Conservation (phyloP, 2,797 vertebrate species). For the Masticophis lateralis region DNA sequence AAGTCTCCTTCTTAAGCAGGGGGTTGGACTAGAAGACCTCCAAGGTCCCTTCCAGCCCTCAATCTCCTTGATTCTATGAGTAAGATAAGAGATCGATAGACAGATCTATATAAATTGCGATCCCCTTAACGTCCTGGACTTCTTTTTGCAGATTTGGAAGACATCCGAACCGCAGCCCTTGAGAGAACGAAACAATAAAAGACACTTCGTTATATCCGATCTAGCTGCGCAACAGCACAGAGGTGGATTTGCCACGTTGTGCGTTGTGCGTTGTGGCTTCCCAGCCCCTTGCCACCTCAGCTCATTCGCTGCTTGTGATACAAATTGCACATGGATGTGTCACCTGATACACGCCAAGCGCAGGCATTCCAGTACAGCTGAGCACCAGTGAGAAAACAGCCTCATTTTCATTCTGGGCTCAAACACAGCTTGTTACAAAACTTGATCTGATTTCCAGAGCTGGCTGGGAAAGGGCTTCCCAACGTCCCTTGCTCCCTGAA, state of each 20-base stretch:
- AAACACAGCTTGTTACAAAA: neutral
- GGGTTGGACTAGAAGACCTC: neutral
- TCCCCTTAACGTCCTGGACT: too few species aligned
- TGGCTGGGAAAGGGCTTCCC: neutral
- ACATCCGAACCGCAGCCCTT: neutral
- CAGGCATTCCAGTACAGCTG: neutral
- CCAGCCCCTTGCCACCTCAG: neutral
- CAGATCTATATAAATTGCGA: too few species aligned
- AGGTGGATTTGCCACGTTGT: neutral
- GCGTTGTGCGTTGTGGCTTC: neutral
- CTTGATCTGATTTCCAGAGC: slow-evolving; percentile 23
- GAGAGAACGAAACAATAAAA: neutral
- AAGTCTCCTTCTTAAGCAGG: neutral
- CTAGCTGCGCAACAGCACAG: neutral
- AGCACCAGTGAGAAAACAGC: neutral
- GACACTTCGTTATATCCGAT: neutral
- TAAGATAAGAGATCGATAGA: too few species aligned
- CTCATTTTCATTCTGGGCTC: slow-evolving; percentile 47
- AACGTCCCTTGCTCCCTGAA: slow-evolving; percentile 21
- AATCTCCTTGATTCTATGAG: too few species aligned
- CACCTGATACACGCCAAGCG: accelerated
- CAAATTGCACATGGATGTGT: neutral
- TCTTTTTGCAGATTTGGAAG: neutral
- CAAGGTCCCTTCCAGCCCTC: neutral
- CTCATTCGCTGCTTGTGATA: neutral